Percentiles rank a stretch among this genome's conserved stretches.
Conservation (phyloP, 2,888 invertebrate species). For the Lomographa bimaculata region DNA sequence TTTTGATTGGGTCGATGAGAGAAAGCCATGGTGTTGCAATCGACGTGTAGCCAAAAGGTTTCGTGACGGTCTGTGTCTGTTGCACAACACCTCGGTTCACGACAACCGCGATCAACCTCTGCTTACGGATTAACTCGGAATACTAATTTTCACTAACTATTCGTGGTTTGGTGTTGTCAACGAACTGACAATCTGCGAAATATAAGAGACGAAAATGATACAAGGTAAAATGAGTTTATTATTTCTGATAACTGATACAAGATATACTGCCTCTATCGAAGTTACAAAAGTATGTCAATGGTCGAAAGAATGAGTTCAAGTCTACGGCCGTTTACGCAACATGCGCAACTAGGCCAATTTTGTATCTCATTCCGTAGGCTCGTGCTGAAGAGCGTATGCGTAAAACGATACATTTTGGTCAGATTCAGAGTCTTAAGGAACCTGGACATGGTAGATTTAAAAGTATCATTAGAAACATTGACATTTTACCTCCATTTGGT, state of each 20-base stretch:
- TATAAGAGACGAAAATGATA: too few species aligned
- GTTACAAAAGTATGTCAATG: constrained; percentile 59
- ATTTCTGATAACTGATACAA: constrained; percentile 17
- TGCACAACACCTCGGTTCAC: constrained; percentile 63
- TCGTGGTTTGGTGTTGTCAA: constrained; percentile 1
- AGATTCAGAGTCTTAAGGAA: too few species aligned
- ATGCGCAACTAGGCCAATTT: constrained; percentile 69
- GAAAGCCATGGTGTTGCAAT: constrained; percentile 69
- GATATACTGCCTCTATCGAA: constrained; percentile 30
- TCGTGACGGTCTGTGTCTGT: constrained; percentile 65
- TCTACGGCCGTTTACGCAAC: constrained; percentile 76
- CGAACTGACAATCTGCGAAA: too few species aligned
- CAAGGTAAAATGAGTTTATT: too few species aligned
- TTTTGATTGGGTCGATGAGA: constrained; percentile 50
- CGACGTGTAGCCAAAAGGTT: constrained; percentile 66
- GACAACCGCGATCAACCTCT: constrained; percentile 45
- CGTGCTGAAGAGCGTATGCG: too few species aligned
- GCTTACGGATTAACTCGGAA: constrained; percentile 22
- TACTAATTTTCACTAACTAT: constrained; percentile 14
- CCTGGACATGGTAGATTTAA: too few species aligned
- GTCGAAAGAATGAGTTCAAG: constrained; percentile 71
- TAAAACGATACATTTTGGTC: too few species aligned
- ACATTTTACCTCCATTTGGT: too few species aligned
- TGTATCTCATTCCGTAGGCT: constrained; percentile 54
- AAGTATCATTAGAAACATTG: too few species aligned